These are phyloP conservation scores for Nomada ferruginata DNA, from an alignment of 2,888 invertebrate species.

Conservation along the genomic window DNA sequence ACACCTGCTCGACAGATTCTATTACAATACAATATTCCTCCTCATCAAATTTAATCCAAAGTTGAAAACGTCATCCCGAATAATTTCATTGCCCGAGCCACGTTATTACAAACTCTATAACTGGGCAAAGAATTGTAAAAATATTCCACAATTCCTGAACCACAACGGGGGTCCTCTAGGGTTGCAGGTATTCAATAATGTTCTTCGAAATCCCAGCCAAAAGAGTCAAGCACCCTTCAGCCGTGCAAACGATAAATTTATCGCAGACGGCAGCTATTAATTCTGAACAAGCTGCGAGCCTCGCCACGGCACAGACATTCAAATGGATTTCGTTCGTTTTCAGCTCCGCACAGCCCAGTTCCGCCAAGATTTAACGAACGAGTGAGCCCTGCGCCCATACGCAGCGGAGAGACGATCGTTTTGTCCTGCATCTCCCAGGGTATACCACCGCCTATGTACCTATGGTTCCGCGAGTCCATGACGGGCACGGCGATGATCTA, in stretches of 20 bases:
- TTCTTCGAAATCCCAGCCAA: not conserved
- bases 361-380: constrained; percentile 83
- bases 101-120: not conserved
- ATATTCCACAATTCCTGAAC: not conserved
- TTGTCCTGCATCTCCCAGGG: constrained; percentile 85
- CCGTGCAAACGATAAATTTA: not conserved
- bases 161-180: too few relatives aligned
- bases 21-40: not conserved
- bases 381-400: constrained; percentile 81
- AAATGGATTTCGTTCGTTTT: constrained; percentile 49
- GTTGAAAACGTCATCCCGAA: not conserved
- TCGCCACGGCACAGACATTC: not conserved
- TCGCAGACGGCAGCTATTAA: not conserved
- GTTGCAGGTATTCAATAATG: not conserved
- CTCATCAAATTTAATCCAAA: not conserved
- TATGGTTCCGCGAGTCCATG: constrained; percentile 83
- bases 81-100: too few relatives aligned
- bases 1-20: not conserved
- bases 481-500: constrained; percentile 80
- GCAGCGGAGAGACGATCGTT: constrained; percentile 84
- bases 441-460: constrained; percentile 84
- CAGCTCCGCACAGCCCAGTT: constrained; percentile 81
- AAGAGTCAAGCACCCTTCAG: not conserved
- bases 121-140: not conserved
- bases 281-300: too few relatives aligned